Percentiles rank a stretch among this genome's conserved stretches.
These are phyloP conservation scores for Hapalemur alaotrensis DNA, from an alignment of 2,797 vertebrate species.

Conservation along the genomic window DNA sequence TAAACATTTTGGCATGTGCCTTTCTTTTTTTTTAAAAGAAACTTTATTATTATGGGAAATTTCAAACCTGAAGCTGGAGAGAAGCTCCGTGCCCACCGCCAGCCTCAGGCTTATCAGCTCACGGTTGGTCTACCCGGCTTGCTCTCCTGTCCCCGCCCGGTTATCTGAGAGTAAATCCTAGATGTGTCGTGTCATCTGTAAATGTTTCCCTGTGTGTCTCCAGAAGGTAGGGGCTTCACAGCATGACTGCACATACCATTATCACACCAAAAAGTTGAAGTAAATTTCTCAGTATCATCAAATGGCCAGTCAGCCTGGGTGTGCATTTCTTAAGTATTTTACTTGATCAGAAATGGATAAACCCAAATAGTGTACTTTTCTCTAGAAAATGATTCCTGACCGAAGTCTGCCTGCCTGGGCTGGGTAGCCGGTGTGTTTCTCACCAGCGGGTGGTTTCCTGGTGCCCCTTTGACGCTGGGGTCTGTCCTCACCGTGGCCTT, in stretches of 20 bases:
- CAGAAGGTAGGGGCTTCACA: not conserved
- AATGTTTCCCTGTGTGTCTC: rapidly evolving
- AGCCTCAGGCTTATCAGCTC: rapidly evolving
- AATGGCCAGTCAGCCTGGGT: not conserved
- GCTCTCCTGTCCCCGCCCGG: rapidly evolving
- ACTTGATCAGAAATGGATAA: not conserved
- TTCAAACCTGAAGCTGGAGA: not conserved
- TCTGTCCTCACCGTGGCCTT: not conserved
- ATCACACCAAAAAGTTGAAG: rapidly evolving
- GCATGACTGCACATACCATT: rapidly evolving
- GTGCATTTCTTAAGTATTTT: rapidly evolving
- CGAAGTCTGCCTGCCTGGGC: rapidly evolving
- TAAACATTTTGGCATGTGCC: not conserved
- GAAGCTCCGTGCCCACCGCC: not conserved
- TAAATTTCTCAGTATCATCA: not conserved
- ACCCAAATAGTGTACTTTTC: too few species aligned
- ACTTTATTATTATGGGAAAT: not conserved
- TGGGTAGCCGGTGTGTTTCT: not conserved
- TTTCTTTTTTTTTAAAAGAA: not conserved
- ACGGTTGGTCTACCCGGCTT: rapidly evolving
- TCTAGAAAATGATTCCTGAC: not conserved
- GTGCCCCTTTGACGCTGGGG: not conserved
- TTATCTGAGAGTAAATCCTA: not conserved
- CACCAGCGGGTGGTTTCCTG: rapidly evolving
- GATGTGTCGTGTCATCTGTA: rapidly evolving